phyloP scores from a whole-genome alignment of 2,888 invertebrate genomes.

The Capitulum mitella region DNA sequence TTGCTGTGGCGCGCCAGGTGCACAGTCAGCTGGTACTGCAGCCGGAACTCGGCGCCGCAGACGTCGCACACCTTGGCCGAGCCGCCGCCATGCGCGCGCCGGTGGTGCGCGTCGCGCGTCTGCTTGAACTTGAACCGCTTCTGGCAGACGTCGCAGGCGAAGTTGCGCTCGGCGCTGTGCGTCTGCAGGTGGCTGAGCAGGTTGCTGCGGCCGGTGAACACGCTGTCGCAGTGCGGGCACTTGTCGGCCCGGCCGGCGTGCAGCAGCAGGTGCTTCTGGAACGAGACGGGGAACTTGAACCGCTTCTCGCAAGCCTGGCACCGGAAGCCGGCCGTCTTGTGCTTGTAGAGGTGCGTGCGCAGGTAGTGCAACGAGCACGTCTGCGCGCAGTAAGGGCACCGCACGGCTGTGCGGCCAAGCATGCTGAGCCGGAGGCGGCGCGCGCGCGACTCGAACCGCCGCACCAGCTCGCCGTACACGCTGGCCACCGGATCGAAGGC shows the following conservation, averaged over 20 bases:
- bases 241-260: conserved; percentile 50
- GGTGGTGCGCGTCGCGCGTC: conserved; percentile 50
- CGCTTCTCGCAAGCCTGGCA: conserved; percentile 49
- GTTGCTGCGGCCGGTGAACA: conserved; percentile 55
- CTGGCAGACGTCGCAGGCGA: conserved; percentile 53
- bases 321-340: conserved; percentile 50
- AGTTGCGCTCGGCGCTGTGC: conserved; percentile 48
- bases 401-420: conserved; percentile 41
- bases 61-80: conserved; percentile 48
- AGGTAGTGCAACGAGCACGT: conserved; percentile 14
- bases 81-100: conserved; percentile 49
- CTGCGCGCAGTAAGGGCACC: conserved; percentile 30
- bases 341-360: conserved; percentile 41
- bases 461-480: conserved; percentile 13
- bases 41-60: conserved; percentile 48
- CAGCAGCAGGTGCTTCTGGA: conserved; percentile 52
- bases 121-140: conserved; percentile 53
- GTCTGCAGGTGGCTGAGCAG: conserved; percentile 51
- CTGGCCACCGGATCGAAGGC: neutral
- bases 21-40: conserved; percentile 51
- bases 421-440: conserved; percentile 37
- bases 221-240: conserved; percentile 49
- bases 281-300: conserved; percentile 48
- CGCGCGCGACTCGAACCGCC: neutral
- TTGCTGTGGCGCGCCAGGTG: conserved; percentile 52